Base-by-base conservation (phyloP, 2,113 vertebrate genomes). In the Heterocephalus glaber region DNA sequence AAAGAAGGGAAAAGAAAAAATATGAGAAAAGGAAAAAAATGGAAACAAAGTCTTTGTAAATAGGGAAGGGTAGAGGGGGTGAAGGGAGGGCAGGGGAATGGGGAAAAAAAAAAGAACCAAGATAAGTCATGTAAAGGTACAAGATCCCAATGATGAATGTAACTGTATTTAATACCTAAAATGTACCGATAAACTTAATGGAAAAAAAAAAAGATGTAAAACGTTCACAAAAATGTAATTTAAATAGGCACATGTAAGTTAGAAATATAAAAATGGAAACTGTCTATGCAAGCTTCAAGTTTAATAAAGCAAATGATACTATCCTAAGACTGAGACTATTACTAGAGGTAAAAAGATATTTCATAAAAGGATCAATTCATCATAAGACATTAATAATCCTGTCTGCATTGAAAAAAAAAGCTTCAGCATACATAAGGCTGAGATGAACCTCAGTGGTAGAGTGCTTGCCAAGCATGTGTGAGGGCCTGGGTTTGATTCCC, bases 301-400 rank as follows among this genome's bases (percentile, higher is more conserved):
- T 85, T 79, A 84, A 52, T 74, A 47, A 92, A 85, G 58, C 20
- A 65, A 38, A 66, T n/a, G 26, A 13, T n/a, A 33, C 24, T 41
- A 38, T 26, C 54, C 16, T n/a, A 92, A 61, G 19, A 79, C 24
- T 70, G 33, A 58, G 20, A 65, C 13, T 92, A 94, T n/a, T 72
- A 89, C 38, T 47, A 79, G 19, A 93, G 52, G 66, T 84, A 68
- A 83, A 93, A 33, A 86, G 44, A 86, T 30, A 85, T 41, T 89
- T 92, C 68, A 52, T 63, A 89, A 95, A 28, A 70, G 30, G 54
- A 63, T 24, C 68, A 95, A 74, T 83, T 90, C 65, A 87, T 52
- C n/a, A 44, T 52, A 90, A 74, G 49, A 74, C 7, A 89, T 44
- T 41, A 90, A 60, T 5, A 74, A 81, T 82, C 49, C 86, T 33